Evolutionary conservation across 1,140 invertebrate species (phyloP).

Genomic region (Aphaenogaster ashmeadi): DNA sequence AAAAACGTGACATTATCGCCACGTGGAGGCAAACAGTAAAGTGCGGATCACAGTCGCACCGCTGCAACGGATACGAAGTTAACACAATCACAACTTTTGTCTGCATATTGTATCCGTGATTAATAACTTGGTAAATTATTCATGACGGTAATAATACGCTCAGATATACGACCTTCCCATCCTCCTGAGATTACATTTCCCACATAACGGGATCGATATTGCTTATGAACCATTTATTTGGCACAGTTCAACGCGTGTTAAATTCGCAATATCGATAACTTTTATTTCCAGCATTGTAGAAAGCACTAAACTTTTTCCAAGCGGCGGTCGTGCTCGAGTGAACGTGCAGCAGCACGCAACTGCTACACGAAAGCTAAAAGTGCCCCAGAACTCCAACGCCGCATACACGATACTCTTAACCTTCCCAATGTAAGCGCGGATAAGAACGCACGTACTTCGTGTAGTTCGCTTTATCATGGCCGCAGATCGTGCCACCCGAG

Average conservation of each 20-base stretch:
- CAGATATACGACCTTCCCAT: not conserved
- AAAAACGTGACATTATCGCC: conserved; percentile 22
- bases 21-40: conserved; percentile 5
- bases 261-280: conserved; percentile 50
- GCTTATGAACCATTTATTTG: not conserved
- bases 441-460: conserved; percentile 75
- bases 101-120: not conserved
- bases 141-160: conserved; percentile 14
- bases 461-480: conserved; percentile 75
- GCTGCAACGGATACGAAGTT: not conserved
- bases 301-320: conserved; percentile 50
- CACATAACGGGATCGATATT: conserved; percentile 5
- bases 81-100: conserved; percentile 19
- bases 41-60: not conserved
- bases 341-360: conserved; percentile 66
- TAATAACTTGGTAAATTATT: conserved; percentile 57
- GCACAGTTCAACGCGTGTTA: conserved; percentile 20
- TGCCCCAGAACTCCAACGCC: conserved; percentile 61
- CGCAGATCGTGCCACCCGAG: conserved; percentile 66
- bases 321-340: conserved; percentile 43
- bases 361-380: conserved; percentile 62
- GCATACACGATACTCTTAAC: conserved; percentile 67
- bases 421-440: conserved; percentile 65
- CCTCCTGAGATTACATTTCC: conserved; percentile 1
- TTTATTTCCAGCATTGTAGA: conserved; percentile 52